phyloP scores from a whole-genome alignment of 2,888 invertebrate genomes.

The Acleris holmiana region DNA sequence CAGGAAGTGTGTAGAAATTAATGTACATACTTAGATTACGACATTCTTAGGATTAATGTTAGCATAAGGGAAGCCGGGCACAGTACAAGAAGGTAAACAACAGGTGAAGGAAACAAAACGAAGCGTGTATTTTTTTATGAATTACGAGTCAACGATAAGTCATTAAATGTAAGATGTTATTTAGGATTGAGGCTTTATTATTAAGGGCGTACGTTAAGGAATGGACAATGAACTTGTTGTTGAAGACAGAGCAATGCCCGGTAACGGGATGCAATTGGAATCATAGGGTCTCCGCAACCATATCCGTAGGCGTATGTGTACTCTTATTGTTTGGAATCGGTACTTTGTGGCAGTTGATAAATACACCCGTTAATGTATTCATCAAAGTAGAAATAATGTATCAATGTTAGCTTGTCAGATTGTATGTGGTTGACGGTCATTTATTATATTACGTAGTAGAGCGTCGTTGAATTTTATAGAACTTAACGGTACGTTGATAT shows the following conservation, averaged over 20 bases:
- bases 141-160: conserved; percentile 65
- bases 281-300: conserved; percentile 71
- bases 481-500: conserved; percentile 57
- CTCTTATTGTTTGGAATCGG: conserved; percentile 70
- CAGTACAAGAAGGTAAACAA: conserved; percentile 58
- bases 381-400: conserved; percentile 77
- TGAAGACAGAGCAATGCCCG: conserved; percentile 48
- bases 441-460: conserved; percentile 66
- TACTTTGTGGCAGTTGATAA: conserved; percentile 73
- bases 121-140: conserved; percentile 80
- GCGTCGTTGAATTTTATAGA: conserved; percentile 74
- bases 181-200: conserved; percentile 63
- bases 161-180: conserved; percentile 73
- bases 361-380: conserved; percentile 82
- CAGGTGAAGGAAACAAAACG: conserved; percentile 55
- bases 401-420: conserved; percentile 79
- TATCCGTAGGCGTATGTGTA: conserved; percentile 75
- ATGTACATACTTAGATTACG: conserved; percentile 73
- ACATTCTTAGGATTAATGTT: conserved; percentile 69
- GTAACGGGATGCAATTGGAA: conserved; percentile 61
- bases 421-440: conserved; percentile 71
- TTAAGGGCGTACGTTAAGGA: conserved; percentile 51
- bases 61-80: conserved; percentile 70
- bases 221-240: conserved; percentile 54
- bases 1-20: conserved; percentile 78